A percentile compares a stretch with the other conserved stretches of the same genome.
phyloP scores from a whole-genome alignment of 2,113 vertebrate species.

The Pteruthius melanotis region DNA sequence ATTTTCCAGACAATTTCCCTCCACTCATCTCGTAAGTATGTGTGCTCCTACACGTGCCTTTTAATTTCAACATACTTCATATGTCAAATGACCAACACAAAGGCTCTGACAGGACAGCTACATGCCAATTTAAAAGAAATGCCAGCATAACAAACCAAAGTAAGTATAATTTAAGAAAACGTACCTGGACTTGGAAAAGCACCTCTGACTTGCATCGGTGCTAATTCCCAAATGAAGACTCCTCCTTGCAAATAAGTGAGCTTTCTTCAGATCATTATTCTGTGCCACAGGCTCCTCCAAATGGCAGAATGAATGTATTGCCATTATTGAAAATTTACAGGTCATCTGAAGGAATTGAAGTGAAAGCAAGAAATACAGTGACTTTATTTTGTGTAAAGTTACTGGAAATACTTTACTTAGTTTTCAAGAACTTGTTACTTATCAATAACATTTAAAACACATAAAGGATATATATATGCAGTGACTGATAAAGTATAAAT shows the following conservation, averaged over 20 bases:
- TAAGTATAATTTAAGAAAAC: background rate
- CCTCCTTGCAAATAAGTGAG: conserved; percentile 6
- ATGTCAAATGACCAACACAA: background rate
- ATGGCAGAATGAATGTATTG: conserved; percentile 65
- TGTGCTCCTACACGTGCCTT: background rate
- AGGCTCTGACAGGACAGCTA: background rate
- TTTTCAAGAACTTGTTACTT: background rate
- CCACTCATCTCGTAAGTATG: background rate
- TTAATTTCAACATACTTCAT: background rate
- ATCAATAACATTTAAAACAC: background rate
- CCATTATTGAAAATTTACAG: conserved; percentile 44
- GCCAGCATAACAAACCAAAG: background rate
- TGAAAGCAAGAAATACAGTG: background rate
- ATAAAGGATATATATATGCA: background rate
- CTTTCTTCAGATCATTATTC: conserved; percentile 43
- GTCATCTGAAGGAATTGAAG: background rate
- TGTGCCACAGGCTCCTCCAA: conserved; percentile 71
- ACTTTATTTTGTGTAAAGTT: background rate
- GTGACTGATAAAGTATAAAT: background rate
- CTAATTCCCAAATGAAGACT: conserved; percentile 37
- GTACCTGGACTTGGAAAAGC: conserved; percentile 1
- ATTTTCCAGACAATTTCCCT: background rate
- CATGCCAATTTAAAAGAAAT: background rate
- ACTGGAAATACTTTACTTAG: background rate
- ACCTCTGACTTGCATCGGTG: background rate